A percentile compares a stretch with the other conserved stretches of the same genome.
phyloP scores from a whole-genome alignment of 1,140 invertebrate species.

The Prorops nasuta region DNA sequence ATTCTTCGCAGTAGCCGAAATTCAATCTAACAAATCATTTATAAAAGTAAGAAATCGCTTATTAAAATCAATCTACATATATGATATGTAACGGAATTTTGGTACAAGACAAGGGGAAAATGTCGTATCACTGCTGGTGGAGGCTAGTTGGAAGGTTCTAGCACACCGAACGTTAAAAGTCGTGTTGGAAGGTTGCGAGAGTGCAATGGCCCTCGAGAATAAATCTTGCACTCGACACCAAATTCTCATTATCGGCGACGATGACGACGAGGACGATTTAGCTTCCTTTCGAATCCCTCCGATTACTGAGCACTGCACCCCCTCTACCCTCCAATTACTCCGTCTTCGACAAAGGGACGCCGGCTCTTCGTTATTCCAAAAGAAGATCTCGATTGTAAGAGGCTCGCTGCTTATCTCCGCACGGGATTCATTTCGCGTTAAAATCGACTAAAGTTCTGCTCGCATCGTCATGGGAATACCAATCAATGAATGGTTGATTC shows the following conservation, averaged over 20 bases:
- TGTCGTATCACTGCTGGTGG: too few species aligned
- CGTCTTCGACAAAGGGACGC: neutral
- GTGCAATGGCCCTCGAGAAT: neutral
- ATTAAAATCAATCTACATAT: too few species aligned
- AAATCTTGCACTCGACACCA: slow-evolving; percentile 4
- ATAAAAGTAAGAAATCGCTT: too few species aligned
- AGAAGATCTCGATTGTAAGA: neutral
- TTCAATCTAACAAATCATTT: too few species aligned
- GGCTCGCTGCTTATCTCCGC: neutral
- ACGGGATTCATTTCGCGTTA: neutral
- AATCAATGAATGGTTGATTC: too few species aligned
- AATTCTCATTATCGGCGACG: slow-evolving; percentile 25
- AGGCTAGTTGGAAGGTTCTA: too few species aligned
- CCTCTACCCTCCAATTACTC: neutral
- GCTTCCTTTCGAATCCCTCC: too few species aligned
- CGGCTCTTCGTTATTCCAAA: slow-evolving; percentile 5
- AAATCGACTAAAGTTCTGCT: neutral
- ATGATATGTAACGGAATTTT: too few species aligned
- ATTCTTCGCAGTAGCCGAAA: too few species aligned
- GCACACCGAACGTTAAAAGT: slow-evolving; percentile 4
- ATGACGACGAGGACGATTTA: too few species aligned
- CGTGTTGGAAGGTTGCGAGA: slow-evolving; percentile 3
- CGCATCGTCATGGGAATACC: too few species aligned
- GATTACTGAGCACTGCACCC: neutral
- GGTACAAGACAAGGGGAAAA: too few species aligned